Base-by-base conservation (phyloP, 2,113 vertebrate species). In the Solea solea region DNA sequence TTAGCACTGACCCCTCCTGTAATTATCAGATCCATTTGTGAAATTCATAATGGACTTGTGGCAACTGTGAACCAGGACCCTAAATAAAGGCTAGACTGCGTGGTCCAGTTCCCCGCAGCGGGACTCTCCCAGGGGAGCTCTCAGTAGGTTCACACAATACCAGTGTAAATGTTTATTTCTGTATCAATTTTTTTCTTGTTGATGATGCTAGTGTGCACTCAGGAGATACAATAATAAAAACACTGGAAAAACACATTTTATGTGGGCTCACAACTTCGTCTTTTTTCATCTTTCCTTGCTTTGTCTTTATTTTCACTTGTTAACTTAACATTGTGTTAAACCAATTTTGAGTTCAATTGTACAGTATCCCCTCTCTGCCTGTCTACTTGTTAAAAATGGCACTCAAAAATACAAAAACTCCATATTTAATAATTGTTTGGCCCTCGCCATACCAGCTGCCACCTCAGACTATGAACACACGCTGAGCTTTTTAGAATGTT, bases 11-110 rank as follows among this genome's bases (percentile, higher is more conserved):
- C 92, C 92, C 88, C 80, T 91, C 72, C 69, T 76, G 77, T 92
- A 93, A 94, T 94, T 92, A 93, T 89, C 86, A 79, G 86, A 93
- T 92, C 91, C 92, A 94, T 94, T 94, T 94, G 91, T 93, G 86
- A 90, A 88, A 90, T 93, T 88, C 86, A 88, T 92, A 93, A 94
- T 92, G 89, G 90, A 91, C 88, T 89, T 85, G 84, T 87, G 85
- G 78, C 80, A 88, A 90, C 91, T 80, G 81, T 81, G 86, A 91
- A 87, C 85, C 88, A 46, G 72, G 72, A 66, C 76, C 34, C 82
- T 86, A 72, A 83, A 90, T 86, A 87, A 86, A 86, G 89, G 86
- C 81, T 80, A 74, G 83, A 86, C 85, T 89, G 81, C 62, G 64
- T 84, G 76, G 84, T 90, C 87, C 89, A 83, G 84, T 74, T 76